phyloP scores from a whole-genome alignment of 2,113 vertebrate species.

The Vulpes lagopus region DNA sequence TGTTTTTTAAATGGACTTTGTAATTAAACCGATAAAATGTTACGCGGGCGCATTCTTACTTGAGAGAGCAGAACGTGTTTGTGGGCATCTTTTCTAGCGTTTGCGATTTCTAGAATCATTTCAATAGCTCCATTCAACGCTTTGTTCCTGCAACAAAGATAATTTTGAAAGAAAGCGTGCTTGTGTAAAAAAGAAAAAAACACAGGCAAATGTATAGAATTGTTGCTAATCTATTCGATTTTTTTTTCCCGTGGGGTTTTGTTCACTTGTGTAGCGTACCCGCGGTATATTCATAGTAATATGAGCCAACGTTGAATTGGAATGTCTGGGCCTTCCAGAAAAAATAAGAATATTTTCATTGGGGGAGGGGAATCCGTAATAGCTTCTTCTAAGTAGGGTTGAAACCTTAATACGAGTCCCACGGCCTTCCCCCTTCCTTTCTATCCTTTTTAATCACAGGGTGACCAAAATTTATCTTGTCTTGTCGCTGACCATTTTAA shows the following conservation, averaged over 20 bases:
- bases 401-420: neutral
- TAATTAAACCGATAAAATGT: slow-evolving; percentile 73
- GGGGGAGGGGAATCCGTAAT: neutral
- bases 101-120: neutral
- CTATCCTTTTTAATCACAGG: neutral
- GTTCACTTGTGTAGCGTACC: neutral
- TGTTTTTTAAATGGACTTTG: slow-evolving; percentile 66
- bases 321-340: neutral
- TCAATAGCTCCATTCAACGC: slow-evolving; percentile 51
- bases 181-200: neutral
- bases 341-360: neutral
- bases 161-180: slow-evolving; percentile 19
- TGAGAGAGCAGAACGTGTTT: slow-evolving; percentile 45
- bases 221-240: neutral
- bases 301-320: neutral
- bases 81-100: slow-evolving; percentile 36
- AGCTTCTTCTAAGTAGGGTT: neutral
- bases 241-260: neutral
- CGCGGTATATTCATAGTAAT: neutral
- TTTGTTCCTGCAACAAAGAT: slow-evolving; percentile 52
- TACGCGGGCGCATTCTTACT: slow-evolving; percentile 45
- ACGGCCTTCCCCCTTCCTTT: neutral
- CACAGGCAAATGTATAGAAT: neutral
- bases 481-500: neutral
- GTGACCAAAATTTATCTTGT: neutral